These are phyloP conservation scores for Andrena haemorrhoa DNA, from an alignment of 2,888 invertebrate species.

Conservation along the genomic window DNA sequence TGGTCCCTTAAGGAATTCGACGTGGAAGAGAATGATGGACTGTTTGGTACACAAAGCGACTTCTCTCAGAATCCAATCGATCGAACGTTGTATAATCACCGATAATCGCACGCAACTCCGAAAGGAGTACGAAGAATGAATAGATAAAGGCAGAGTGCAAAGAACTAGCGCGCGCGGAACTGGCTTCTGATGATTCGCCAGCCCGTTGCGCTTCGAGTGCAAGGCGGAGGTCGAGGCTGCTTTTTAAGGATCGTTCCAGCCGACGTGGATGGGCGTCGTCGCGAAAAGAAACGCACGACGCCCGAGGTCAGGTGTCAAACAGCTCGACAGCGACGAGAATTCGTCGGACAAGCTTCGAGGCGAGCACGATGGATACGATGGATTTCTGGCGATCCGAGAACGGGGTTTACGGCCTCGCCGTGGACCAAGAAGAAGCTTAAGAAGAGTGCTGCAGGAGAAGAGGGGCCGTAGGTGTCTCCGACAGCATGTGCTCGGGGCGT, in stretches of 20 bases:
- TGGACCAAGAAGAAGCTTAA: constrained; percentile 62
- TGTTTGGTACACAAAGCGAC: constrained; percentile 16
- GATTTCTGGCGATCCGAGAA: constrained; percentile 71
- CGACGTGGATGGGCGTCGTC: constrained; percentile 62
- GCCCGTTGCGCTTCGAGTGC: too few species aligned
- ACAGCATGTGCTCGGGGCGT: constrained; percentile 84
- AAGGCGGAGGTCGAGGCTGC: constrained; percentile 13
- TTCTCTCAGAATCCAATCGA: background rate
- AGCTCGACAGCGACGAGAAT: constrained; percentile 52
- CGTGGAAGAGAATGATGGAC: constrained; percentile 68
- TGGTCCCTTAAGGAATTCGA: constrained; percentile 80
- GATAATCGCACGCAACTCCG: too few species aligned
- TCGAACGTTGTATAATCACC: background rate
- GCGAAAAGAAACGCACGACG: constrained; percentile 69
- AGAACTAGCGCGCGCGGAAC: background rate
- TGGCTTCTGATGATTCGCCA: constrained; percentile 1
- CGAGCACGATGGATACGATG: constrained; percentile 52
- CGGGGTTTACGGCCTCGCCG: constrained; percentile 70
- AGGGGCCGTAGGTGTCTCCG: constrained; percentile 73
- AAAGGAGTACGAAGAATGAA: too few species aligned
- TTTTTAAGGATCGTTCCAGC: constrained; percentile 38
- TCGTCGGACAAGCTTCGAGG: constrained; percentile 38
- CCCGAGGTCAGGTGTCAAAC: constrained; percentile 79
- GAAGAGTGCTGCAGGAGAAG: constrained; percentile 45
- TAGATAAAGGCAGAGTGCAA: background rate